Conservation (phyloP, 1,140 invertebrate species). For the Mylabris phalerata region DNA sequence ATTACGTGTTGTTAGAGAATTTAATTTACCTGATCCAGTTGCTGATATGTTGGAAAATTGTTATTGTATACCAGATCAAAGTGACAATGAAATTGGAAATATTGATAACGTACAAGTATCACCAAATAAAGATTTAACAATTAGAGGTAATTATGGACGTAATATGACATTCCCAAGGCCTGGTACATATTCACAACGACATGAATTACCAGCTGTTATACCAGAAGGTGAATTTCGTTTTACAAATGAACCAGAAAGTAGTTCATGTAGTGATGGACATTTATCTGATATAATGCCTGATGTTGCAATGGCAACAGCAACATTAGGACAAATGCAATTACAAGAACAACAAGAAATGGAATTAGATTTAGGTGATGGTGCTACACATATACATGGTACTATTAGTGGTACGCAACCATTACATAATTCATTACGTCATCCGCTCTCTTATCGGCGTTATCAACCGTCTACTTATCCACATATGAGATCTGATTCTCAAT, state of each 20-base stretch:
- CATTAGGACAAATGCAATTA: constrained; percentile 61
- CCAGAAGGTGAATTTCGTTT: constrained; percentile 42
- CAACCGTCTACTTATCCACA: constrained; percentile 32
- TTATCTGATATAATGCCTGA: constrained; percentile 80
- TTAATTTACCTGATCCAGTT: constrained; percentile 86
- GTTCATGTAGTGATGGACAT: constrained; percentile 59
- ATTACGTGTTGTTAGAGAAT: constrained; percentile 84
- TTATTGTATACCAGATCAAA: constrained; percentile 33
- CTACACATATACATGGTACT: constrained; percentile 47
- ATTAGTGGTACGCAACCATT: constrained; percentile 13
- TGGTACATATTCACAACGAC: constrained; percentile 25
- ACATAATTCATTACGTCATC: constrained; percentile 25
- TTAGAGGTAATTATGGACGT: constrained; percentile 39
- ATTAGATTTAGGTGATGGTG: constrained; percentile 71
- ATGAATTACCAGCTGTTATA: constrained; percentile 39
- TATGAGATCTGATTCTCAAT: constrained; percentile 33
- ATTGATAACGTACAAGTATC: constrained; percentile 21
- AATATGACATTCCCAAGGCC: constrained; percentile 57
- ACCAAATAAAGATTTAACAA: constrained; percentile 22
- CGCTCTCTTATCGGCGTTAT: constrained; percentile 29
- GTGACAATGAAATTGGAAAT: constrained; percentile 26
- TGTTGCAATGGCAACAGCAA: constrained; percentile 79
- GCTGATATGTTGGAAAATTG: constrained; percentile 70
- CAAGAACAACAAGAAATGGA: constrained; percentile 58
- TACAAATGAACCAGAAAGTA: constrained; percentile 48